Evolutionary conservation across 2,888 invertebrate species (phyloP).

Genomic region (Altica lythri): DNA sequence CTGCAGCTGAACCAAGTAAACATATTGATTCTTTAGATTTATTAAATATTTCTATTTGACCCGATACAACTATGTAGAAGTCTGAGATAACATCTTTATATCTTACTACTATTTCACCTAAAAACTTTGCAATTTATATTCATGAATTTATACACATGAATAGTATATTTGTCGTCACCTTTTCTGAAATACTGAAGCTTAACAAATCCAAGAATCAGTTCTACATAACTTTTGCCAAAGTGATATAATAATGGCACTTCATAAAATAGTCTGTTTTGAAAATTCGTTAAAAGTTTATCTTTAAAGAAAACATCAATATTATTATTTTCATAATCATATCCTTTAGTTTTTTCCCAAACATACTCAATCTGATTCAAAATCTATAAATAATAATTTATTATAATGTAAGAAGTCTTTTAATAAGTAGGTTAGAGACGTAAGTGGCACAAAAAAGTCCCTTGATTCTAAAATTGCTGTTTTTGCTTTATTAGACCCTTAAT

Average conservation of each 20-base stretch:
- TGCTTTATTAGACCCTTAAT: too few relatives aligned
- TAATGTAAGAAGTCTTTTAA: too few relatives aligned
- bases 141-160: too few relatives aligned
- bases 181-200: conserved; percentile 23
- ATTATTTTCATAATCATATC: conserved; percentile 6
- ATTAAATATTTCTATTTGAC: conserved; percentile 29
- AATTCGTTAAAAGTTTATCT: conserved; percentile 7
- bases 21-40: conserved; percentile 10
- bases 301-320: conserved; percentile 2
- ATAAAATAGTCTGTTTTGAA: conserved; percentile 17
- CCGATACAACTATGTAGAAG: conserved; percentile 27
- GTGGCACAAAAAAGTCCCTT: too few relatives aligned
- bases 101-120: conserved; percentile 29
- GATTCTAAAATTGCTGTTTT: too few relatives aligned
- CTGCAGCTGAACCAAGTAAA: conserved; percentile 24
- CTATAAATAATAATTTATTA: conserved; percentile 13
- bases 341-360: conserved; percentile 25
- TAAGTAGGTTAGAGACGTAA: too few relatives aligned
- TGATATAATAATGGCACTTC: conserved; percentile 25
- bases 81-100: conserved; percentile 29
- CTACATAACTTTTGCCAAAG: conserved; percentile 13
- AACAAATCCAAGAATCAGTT: conserved; percentile 22
- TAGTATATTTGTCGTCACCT: too few relatives aligned
- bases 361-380: conserved; percentile 24
- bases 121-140: conserved; percentile 9